These are phyloP conservation scores for Ctenomys sociabilis DNA, from an alignment of 2,113 vertebrate genomes.

Conservation along the genomic window DNA sequence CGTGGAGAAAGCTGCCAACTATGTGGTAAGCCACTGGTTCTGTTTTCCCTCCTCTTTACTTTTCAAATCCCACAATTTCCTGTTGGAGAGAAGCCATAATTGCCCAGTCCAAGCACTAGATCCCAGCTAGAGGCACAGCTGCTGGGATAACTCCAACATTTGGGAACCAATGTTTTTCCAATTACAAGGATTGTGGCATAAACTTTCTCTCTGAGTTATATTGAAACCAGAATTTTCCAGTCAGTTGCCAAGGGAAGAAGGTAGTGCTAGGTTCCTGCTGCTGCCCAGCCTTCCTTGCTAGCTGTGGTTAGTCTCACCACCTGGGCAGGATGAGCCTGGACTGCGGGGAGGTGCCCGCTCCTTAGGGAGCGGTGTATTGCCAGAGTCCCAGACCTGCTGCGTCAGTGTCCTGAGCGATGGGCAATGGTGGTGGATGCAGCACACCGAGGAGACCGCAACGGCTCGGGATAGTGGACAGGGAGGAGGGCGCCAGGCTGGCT, in stretches of 20 bases:
- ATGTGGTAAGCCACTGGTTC: constrained; percentile 58
- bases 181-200: constrained; percentile 20
- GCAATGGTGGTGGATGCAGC: background rate
- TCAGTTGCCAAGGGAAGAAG: constrained; percentile 60
- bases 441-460: constrained; percentile 18
- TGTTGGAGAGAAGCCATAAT: constrained; percentile 57
- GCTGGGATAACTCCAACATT: constrained; percentile 43
- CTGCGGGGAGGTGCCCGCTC: background rate
- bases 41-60: constrained; percentile 66
- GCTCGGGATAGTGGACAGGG: background rate
- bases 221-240: constrained; percentile 66
- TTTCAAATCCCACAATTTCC: constrained; percentile 69
- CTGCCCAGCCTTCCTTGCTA: background rate
- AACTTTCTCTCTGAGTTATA: constrained; percentile 51
- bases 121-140: constrained; percentile 9
- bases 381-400: constrained; percentile 20
- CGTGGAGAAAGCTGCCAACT: background rate
- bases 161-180: constrained; percentile 69
- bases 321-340: background rate
- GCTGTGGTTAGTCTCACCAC: background rate
- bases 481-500: constrained; percentile 70
- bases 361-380: background rate
- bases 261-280: background rate
- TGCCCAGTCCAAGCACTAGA: constrained; percentile 51
- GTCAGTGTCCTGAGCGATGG: constrained; percentile 49